Evolutionary conservation across 2,888 invertebrate genomes (phyloP).

Genomic region (Lasioglossum villosulum): DNA sequence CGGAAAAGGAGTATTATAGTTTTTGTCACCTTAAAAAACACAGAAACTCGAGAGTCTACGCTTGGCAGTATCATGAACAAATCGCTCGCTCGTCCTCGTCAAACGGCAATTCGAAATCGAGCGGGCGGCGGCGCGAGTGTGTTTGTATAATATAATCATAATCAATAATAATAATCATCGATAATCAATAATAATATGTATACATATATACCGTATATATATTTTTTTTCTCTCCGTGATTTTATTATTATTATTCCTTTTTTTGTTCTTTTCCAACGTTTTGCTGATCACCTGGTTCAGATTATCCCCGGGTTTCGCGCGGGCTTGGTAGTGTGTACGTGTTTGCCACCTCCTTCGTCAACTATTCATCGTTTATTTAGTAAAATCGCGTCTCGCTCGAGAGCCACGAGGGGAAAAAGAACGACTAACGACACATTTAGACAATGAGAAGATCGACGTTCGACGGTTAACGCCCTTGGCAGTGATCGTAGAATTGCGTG

Average conservation of each 20-base stretch:
- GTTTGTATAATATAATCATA: slow-evolving; percentile 23
- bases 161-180: slow-evolving; percentile 3
- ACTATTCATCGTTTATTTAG: slow-evolving; percentile 17
- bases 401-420: slow-evolving; percentile 41
- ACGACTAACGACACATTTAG: slow-evolving; percentile 58
- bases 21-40: slow-evolving; percentile 68
- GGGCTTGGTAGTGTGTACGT: not conserved
- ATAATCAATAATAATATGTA: slow-evolving; percentile 4
- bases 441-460: slow-evolving; percentile 78
- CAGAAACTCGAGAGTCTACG: slow-evolving; percentile 77
- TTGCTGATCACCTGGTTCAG: not conserved
- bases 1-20: slow-evolving; percentile 73
- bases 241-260: not conserved
- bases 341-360: not conserved
- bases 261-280: not conserved
- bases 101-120: slow-evolving; percentile 57
- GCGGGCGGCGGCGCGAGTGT: slow-evolving; percentile 46
- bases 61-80: slow-evolving; percentile 83
- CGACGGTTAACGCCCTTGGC: slow-evolving; percentile 82
- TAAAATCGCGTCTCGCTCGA: slow-evolving; percentile 29
- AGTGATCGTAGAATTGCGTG: slow-evolving; percentile 83
- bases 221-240: slow-evolving; percentile 19
- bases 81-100: slow-evolving; percentile 67
- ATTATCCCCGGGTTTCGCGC: not conserved
- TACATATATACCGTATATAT: slow-evolving; percentile 38